phyloP scores from a whole-genome alignment of 2,113 vertebrate species.

The Monarcha castaneiventris region DNA sequence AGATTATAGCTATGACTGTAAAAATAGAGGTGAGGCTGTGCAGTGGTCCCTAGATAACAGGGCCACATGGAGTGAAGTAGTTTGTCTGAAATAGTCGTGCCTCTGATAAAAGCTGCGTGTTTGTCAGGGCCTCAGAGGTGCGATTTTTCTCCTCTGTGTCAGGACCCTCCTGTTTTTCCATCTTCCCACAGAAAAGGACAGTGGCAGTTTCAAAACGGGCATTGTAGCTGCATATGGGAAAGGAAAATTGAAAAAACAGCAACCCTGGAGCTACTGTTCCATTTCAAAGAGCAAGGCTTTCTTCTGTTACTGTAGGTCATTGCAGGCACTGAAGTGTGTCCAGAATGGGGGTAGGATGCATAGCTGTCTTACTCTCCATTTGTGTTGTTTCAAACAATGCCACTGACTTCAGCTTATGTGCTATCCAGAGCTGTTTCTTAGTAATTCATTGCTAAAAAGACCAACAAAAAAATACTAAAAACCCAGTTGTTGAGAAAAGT shows the following conservation, averaged over 20 bases:
- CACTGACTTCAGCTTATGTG: background rate
- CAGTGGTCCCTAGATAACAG: background rate
- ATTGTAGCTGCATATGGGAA: background rate
- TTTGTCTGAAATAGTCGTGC: background rate
- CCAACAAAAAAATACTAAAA: background rate
- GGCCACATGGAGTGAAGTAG: background rate
- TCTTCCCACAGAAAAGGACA: background rate
- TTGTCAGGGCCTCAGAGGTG: background rate
- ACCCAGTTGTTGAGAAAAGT: background rate
- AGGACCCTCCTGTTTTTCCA: background rate
- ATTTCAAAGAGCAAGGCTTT: background rate
- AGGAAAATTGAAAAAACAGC: background rate
- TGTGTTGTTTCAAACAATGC: background rate
- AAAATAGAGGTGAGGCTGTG: constrained; percentile 26
- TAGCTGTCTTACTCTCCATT: background rate
- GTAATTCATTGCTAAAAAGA: background rate
- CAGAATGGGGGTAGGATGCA: too few relatives aligned
- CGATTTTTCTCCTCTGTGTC: background rate
- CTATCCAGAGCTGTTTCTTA: background rate
- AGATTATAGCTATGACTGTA: background rate
- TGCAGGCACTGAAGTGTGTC: background rate
- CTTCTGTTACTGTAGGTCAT: background rate
- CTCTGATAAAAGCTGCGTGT: constrained; percentile 4
- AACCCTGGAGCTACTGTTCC: background rate
- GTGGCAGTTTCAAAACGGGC: background rate